phyloP scores from a whole-genome alignment of 2,797 vertebrate species.

The Enteromius paludinosus region DNA sequence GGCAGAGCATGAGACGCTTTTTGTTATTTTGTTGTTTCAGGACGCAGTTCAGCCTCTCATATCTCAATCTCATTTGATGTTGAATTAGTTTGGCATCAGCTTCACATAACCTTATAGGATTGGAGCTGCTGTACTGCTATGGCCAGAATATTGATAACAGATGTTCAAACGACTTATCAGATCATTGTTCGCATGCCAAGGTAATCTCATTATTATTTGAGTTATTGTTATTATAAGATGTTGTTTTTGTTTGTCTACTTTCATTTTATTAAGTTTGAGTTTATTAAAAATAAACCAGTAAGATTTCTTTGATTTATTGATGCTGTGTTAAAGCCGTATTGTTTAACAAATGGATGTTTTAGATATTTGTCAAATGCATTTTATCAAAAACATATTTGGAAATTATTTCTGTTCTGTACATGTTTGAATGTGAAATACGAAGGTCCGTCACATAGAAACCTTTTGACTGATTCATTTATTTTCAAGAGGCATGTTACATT shows the following conservation, averaged over 20 bases:
- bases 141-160: slow-evolving; percentile 24
- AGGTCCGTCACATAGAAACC: background rate
- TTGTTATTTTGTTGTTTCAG: slow-evolving; percentile 33
- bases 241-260: slow-evolving; percentile 10
- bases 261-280: background rate
- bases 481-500: background rate
- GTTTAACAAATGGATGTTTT: background rate
- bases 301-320: background rate
- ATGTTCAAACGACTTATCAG: slow-evolving; percentile 39
- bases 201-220: slow-evolving; percentile 21
- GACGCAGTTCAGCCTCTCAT: slow-evolving; percentile 1
- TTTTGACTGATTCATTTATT: background rate
- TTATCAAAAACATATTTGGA: background rate
- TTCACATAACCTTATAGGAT: slow-evolving; percentile 33
- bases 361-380: background rate
- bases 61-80: slow-evolving; percentile 34
- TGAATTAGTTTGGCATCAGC: slow-evolving; percentile 34
- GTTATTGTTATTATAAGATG: slow-evolving; percentile 17
- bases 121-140: slow-evolving; percentile 15
- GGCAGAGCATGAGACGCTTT: slow-evolving; percentile 24
- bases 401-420: background rate
- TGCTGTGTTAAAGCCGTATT: background rate
- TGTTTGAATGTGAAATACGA: background rate
- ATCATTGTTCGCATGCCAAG: slow-evolving; percentile 26
- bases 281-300: background rate